Base-by-base conservation (phyloP, 2,888 invertebrate genomes). In the Nymphalis polychloros region DNA sequence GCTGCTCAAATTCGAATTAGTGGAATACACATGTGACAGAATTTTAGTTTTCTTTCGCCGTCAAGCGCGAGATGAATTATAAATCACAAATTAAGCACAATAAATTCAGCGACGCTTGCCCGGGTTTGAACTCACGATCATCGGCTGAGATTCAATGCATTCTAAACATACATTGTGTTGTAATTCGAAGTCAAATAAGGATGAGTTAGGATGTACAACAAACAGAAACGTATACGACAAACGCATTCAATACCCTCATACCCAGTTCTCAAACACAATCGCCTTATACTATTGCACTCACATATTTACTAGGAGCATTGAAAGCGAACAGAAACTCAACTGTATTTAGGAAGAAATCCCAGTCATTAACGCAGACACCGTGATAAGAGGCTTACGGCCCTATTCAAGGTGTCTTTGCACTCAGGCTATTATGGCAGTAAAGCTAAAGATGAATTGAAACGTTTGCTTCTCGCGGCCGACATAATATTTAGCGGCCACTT, bases 341-440 rank as follows among this genome's bases (percentile, higher is more conserved):
- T 17, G 53, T 55, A 57, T 57, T 57, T 27, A 60, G 48, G 48
- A 60, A 47, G 48, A 23, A 48, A 60, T 60, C 47, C 60, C 59
- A 17, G 60, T 60, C 47, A 60, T 60, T 60, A 60, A 27, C 41
- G 19, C 41, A 57, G 41, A 35, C 41, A 35, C 41, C 23, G 23
- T 48, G 60, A n/a, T 60, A 48, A 60, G 60, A 60, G 60, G 60
- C 60, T 60, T 60, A 60, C 23, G n/a, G 48, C 20, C n/a, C 60
- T 48, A 48, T 60, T 48, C 60, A 27, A 27, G 41, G 41, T 41
- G 60, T 48, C 48, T 60, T 48, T 20, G 60, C 60, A n/a, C 17
- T 31, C 35, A 4, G 7, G 8, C 35, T 35, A n/a, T 59, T 27
- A 17, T 53, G 23, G 23, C 53, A 17, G 20, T 53, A 27, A n/a